A percentile compares a stretch with the other conserved stretches of the same genome.
These are phyloP conservation scores for Priocnemis perturbator DNA, from an alignment of 2,888 invertebrate genomes.

Conservation along the genomic window DNA sequence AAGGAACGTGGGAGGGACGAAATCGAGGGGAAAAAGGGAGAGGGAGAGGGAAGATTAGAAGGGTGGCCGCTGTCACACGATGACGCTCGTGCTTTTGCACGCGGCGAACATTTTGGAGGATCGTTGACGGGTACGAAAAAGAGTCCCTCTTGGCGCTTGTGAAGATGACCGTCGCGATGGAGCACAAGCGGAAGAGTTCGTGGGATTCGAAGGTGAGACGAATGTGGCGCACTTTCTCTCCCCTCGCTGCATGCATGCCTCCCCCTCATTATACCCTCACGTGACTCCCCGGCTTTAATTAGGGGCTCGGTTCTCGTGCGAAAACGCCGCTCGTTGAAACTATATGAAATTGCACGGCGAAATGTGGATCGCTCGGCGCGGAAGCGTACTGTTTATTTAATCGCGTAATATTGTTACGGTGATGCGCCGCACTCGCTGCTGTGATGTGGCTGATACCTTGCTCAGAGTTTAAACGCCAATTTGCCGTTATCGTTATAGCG, in stretches of 20 bases:
- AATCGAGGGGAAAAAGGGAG: background rate
- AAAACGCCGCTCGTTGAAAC: slow-evolving; percentile 30
- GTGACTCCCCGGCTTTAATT: slow-evolving; percentile 38
- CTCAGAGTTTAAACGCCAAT: no score
- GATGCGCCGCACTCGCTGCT: no score
- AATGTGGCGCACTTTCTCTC: slow-evolving; percentile 54
- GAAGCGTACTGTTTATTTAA: slow-evolving; percentile 4
- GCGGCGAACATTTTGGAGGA: slow-evolving; percentile 31
- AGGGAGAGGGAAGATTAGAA: background rate
- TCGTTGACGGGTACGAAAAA: slow-evolving; percentile 36
- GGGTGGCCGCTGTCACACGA: slow-evolving; percentile 17
- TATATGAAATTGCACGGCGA: slow-evolving; percentile 13
- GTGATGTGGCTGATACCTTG: no score
- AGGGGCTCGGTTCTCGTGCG: slow-evolving; percentile 39
- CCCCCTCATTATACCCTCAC: slow-evolving; percentile 34
- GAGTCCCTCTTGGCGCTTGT: slow-evolving; percentile 14
- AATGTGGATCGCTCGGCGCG: slow-evolving; percentile 13
- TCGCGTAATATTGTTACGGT: no score
- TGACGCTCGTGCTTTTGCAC: slow-evolving; percentile 32
- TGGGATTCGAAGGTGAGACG: slow-evolving; percentile 78
- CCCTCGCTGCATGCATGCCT: slow-evolving; percentile 20
- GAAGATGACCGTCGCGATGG: slow-evolving; percentile 76
- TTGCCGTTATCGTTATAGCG: no score
- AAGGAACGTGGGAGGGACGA: no score
- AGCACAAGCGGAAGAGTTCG: slow-evolving; percentile 77